Conservation (phyloP, 2,888 invertebrate species). For the Spodoptera exigua region DNA sequence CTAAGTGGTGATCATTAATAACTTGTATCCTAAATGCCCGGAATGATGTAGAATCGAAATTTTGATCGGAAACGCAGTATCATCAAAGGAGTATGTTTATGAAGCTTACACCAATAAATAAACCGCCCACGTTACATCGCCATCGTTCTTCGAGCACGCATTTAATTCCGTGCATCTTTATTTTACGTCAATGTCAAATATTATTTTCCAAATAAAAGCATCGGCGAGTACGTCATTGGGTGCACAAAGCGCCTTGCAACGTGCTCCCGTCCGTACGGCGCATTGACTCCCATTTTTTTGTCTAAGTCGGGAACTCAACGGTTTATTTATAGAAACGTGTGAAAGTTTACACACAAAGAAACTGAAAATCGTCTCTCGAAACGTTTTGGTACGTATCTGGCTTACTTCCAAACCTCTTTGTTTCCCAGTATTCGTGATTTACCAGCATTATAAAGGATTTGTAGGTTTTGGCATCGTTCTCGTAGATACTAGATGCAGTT, state of each 20-base stretch:
- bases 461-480: conserved; percentile 51
- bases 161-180: conserved; percentile 35
- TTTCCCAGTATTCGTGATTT: conserved; percentile 76
- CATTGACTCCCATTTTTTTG: conserved; percentile 69
- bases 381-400: conserved; percentile 69
- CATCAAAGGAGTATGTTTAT: too few relatives aligned
- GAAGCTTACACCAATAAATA: too few relatives aligned
- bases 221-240: conserved; percentile 39
- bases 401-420: conserved; percentile 78
- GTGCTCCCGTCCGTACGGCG: conserved; percentile 54
- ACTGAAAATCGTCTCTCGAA: conserved; percentile 62
- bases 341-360: conserved; percentile 79
- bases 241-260: conserved; percentile 56
- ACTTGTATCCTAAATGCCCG: too few relatives aligned
- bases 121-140: not conserved
- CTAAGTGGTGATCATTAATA: too few relatives aligned
- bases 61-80: too few relatives aligned
- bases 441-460: conserved; percentile 59
- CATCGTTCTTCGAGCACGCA: conserved; percentile 19
- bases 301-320: conserved; percentile 45
- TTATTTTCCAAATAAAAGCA: conserved; percentile 43
- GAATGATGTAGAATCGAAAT: too few relatives aligned
- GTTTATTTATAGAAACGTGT: conserved; percentile 58
- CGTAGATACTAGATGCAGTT: conserved; percentile 36
- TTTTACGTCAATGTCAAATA: conserved; percentile 58